These are phyloP conservation scores for Cotesia congregata DNA, from an alignment of 2,888 invertebrate genomes.

Conservation along the genomic window DNA sequence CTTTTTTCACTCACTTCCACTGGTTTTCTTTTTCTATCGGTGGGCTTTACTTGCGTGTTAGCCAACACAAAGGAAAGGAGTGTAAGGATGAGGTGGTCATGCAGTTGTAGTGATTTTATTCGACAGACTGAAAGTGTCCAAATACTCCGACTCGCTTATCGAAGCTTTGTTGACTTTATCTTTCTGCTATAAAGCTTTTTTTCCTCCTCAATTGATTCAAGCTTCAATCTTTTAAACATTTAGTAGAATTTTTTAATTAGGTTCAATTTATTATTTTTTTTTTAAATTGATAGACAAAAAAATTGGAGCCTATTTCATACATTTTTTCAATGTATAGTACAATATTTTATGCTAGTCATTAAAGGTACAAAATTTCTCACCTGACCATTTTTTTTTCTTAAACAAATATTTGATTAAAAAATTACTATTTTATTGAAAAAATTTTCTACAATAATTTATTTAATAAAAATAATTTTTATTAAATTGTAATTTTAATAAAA, in stretches of 20 bases:
- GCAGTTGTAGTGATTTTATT: conserved; percentile 6
- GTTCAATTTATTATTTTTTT: neutral
- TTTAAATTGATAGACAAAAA: too few relatives aligned
- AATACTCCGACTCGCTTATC: conserved; percentile 23
- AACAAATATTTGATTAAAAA: too few relatives aligned
- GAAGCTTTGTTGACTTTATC: conserved; percentile 25
- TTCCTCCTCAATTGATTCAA: conserved; percentile 4
- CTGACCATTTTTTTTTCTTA: too few relatives aligned
- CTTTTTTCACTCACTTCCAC: neutral
- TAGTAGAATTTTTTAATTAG: neutral
- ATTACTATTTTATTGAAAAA: too few relatives aligned
- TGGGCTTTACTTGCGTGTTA: neutral
- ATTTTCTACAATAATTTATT: too few relatives aligned
- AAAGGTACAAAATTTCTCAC: too few relatives aligned
- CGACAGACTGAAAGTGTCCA: conserved; percentile 12
- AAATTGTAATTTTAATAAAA: too few relatives aligned
- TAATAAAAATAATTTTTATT: too few relatives aligned
- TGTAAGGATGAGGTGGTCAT: neutral
- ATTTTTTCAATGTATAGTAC: neutral
- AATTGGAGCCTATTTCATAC: neutral
- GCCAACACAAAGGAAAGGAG: conserved; percentile 15
- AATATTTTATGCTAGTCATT: too few relatives aligned
- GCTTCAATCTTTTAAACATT: neutral
- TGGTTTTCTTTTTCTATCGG: neutral
- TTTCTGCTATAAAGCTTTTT: conserved; percentile 10